Evolutionary conservation across 2,797 vertebrate species (phyloP), one percentile per base, ranked within the genome.

Genomic region (Catostomus latipinnis): DNA sequence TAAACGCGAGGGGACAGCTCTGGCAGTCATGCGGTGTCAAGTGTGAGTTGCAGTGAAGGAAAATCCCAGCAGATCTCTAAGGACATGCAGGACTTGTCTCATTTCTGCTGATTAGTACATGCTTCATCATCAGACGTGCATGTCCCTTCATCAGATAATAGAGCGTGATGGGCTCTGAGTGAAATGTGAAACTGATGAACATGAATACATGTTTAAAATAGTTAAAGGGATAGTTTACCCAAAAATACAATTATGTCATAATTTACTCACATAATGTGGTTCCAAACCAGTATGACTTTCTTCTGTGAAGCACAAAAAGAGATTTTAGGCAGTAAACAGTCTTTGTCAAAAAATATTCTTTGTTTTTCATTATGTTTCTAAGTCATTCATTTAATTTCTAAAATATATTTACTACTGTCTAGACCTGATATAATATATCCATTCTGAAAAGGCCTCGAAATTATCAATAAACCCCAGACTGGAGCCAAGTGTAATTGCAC

Each of bases 1-100:
- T 91, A 93, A 93, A 94, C 92, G 91, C 88, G 90, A 93, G 87
- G 84, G 91, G 94, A 95, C 93, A 94, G 94, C 91, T 91, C 86
- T 81, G 85, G 90, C 90, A 92, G 91, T 92, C 91, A 91, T 86
- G 84, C 82, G 88, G 92, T 92, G 92, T 93, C 91, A 90, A 92
- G 92, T 91, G 90, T 89, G 90, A 93, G 90, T 88, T 87, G 88
- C 89, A 88, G 90, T 90, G 92, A 92, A 91, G 88, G 91, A 88
- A 93, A 92, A 91, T 93, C 89, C 89, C 67, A 89, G 89, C 13
- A 85, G 89, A 91, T 92, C 89, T 91, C 91, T 87, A 57, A 61
- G 89, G 88, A 90, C 88, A 87, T 86, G 87, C 71, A 75, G 76
- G 45, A 81, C 58, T 83, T 85, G 63, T 68, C 87, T 84, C 86